Evolutionary conservation across 2,888 invertebrate genomes (phyloP), one percentile per base, ranked within the genome.

Genomic region (Xanthia icteritia): DNA sequence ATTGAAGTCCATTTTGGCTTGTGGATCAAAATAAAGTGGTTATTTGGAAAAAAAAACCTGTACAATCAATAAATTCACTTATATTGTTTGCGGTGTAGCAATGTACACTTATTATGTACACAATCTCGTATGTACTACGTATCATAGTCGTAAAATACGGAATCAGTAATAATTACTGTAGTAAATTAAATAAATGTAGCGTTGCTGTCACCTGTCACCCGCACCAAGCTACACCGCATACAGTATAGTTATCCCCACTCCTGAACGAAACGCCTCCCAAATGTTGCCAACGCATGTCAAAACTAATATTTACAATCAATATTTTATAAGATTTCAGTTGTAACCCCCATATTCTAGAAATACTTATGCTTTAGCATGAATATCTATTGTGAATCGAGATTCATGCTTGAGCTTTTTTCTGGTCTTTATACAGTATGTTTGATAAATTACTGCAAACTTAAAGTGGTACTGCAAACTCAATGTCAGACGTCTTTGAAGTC

Each of bases 361-460:
- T 36, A 31, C 31, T 31, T 31, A 36, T 31, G 31, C 23, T 56
- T 51, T 1, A 11, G 51, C 4, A 42, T 54, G 23, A 54, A 54
- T 39, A 23, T 45, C 13, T 27, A 51, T 31, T 65, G 36, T 39
- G 4, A 39, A 51, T 48, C 31, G 6, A 51, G 8, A 69, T 31
- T 70, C 11, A 64, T 48, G 2, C 8, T 63, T 3, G 3, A 20
- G 23, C 27, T 20, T 48, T 5, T 13, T 48, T 68, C 54, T 61
- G 39, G 15, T 5, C 11, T 27, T 27, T 63, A n/a, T 11, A 27
- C 8, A 45, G 8, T 42, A 11, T 71, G n/a, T 73, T 70, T 77
- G 66, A 23, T 77, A 75, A 85, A 82, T 73, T 23, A 65, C 82
- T 82, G 85, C 74, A 85, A 85, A 82, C 60, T 51, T 67, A 36